A percentile compares a stretch with the other conserved stretches of the same genome.
Evolutionary conservation across 2,888 invertebrate species (phyloP).

Genomic region (Sinelater perroti): DNA sequence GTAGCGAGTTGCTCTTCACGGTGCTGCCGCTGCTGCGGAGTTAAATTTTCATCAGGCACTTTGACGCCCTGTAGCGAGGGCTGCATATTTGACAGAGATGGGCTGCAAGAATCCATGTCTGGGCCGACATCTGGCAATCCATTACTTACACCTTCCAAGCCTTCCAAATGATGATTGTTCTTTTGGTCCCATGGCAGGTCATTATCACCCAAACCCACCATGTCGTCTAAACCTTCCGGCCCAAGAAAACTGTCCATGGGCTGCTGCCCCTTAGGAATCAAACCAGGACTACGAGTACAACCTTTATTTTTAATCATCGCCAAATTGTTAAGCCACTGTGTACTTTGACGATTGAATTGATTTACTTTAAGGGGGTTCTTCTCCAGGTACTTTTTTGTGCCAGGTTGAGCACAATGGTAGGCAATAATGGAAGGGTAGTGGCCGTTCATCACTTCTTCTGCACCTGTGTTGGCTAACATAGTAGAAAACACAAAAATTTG

Average conservation of each 20-base stretch:
- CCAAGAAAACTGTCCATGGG: constrained; percentile 58
- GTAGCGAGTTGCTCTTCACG: constrained; percentile 93
- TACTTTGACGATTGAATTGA: constrained; percentile 85
- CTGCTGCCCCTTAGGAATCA: constrained; percentile 60
- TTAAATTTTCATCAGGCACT: constrained; percentile 95
- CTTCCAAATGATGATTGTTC: constrained; percentile 57
- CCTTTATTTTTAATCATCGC: constrained; percentile 79
- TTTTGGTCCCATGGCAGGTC: constrained; percentile 65
- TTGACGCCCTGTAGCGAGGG: constrained; percentile 79
- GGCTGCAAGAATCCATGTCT: constrained; percentile 63
- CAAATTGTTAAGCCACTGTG: constrained; percentile 81
- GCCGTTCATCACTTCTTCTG: constrained; percentile 89
- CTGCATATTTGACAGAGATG: constrained; percentile 64
- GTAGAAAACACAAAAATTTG: constrained; percentile 98
- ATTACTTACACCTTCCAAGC: constrained; percentile 58
- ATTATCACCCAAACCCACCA: constrained; percentile 56
- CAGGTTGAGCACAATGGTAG: constrained; percentile 94
- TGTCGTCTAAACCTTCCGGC: constrained; percentile 60
- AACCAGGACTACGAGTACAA: constrained; percentile 65
- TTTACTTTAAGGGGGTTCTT: constrained; percentile 91
- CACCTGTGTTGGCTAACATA: constrained; percentile 91
- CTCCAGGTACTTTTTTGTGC: constrained; percentile 94
- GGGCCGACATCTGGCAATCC: constrained; percentile 59
- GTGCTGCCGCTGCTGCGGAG: constrained; percentile 94
- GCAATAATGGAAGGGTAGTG: constrained; percentile 92